Evolutionary conservation across 1,140 invertebrate genomes (phyloP), one percentile per base, ranked within the genome.

Genomic region (Drosophila fuyamai): DNA sequence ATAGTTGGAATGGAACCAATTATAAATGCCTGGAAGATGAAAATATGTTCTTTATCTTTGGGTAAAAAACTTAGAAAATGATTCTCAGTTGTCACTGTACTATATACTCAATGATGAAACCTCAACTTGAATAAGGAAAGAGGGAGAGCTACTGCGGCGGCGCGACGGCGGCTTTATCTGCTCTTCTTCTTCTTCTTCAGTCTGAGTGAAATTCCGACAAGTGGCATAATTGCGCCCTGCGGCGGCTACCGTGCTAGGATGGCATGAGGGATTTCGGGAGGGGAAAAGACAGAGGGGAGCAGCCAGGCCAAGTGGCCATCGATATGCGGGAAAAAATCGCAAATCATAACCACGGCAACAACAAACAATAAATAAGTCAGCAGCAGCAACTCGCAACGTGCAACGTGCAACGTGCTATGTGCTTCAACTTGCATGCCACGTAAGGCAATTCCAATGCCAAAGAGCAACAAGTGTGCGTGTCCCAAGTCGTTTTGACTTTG

Each of bases 151-250:
- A 58, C 66, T 50, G 68, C 68, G 66, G 23, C 68, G 54, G 66
- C 65, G 68, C 68, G 32, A 57, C 44, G 46, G 6, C 23, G 47
- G 61, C 61, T 36, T 51, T 48, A 66, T 67, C 61, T 36, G 29
- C 43, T 66, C 16, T 18, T 36, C 61, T n/a, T 35, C 46, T 36
- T 23, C 8, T 32, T 32, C 55, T 47, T 32, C 44, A 63, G 59
- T 56, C 70, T 76, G 83, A 86, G 79, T 79, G 84, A 88, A 90
- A 90, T 88, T 88, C 84, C 84, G 88, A 90, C 84, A 89, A 89
- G 84, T 89, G 84, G 85, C 84, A 70, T 89, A 89, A 89, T 89
- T 88, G 84, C 84, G 84, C 84, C 84, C 84, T 84, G 73, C 76
- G 84, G 84, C 84, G 65, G 84, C 84, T 89, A 88, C 84, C 84